These are phyloP conservation scores for Diadophis punctatus DNA, from an alignment of 2,113 vertebrate species.

Conservation along the genomic window DNA sequence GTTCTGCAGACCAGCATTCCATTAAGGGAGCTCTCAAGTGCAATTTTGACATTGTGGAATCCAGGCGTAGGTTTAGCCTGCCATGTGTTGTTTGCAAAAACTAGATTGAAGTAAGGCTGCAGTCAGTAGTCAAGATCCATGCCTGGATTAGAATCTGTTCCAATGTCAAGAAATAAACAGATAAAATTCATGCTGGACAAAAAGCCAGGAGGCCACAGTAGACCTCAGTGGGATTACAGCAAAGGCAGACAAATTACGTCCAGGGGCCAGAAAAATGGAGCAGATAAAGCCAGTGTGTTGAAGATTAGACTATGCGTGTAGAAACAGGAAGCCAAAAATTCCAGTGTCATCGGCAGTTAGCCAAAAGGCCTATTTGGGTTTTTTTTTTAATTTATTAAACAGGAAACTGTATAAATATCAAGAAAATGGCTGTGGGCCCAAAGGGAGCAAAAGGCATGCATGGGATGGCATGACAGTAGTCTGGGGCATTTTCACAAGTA, in stretches of 20 bases:
- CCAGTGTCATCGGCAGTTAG: not conserved
- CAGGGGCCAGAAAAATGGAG: not conserved
- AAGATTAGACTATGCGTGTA: not conserved
- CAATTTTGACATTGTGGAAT: not conserved
- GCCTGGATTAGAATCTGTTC: not conserved
- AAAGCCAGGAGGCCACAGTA: not conserved
- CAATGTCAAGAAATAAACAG: not conserved
- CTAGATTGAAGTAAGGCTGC: not conserved
- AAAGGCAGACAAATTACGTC: not conserved
- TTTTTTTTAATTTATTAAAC: not conserved
- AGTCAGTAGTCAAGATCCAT: not conserved
- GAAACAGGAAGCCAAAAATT: not conserved
- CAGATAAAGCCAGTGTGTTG: not conserved
- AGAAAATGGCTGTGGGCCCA: not conserved
- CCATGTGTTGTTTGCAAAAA: not conserved
- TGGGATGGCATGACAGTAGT: not conserved
- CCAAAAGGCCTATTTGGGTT: not conserved
- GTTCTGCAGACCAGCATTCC: not conserved
- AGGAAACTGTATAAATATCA: not conserved
- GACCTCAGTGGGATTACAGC: not conserved
- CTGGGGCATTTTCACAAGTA: not conserved
- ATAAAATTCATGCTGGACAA: not conserved
- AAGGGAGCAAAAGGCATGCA: not conserved
- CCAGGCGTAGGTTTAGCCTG: not conserved
- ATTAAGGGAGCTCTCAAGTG: not conserved